These are phyloP conservation scores for Philereme vetulata DNA, from an alignment of 2,888 invertebrate species.

Conservation along the genomic window DNA sequence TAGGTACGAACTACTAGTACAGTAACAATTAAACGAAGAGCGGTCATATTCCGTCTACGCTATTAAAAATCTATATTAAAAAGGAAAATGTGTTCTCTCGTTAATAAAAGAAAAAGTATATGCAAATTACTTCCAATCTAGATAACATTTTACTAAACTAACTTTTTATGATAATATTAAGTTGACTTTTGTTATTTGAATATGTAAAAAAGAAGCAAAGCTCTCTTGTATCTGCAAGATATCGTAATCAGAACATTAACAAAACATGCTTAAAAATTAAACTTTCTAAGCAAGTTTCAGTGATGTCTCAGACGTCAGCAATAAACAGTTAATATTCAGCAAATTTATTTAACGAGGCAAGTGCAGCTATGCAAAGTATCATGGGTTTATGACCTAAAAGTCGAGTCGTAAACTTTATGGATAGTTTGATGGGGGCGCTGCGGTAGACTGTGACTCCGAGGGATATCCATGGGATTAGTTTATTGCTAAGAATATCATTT, in stretches of 20 bases:
- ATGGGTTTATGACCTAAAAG: conserved; percentile 21
- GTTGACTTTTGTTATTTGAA: no score
- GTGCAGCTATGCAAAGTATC: conserved; percentile 25
- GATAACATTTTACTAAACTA: no score
- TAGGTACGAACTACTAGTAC: conserved; percentile 48
- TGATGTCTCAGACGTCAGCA: conserved; percentile 5
- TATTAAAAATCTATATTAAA: conserved; percentile 16
- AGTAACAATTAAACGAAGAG: conserved; percentile 64
- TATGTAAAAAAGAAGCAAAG: no score
- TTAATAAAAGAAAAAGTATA: conserved; percentile 1
- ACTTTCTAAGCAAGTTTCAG: not conserved
- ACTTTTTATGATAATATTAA: no score
- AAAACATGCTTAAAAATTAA: not conserved
- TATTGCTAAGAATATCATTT: conserved; percentile 20
- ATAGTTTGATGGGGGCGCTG: conserved; percentile 11
- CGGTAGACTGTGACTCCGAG: conserved; percentile 1
- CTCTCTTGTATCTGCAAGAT: no score
- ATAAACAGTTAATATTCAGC: conserved; percentile 19
- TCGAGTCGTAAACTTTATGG: conserved; percentile 23
- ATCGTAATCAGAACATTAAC: no score
- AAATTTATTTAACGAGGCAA: conserved; percentile 18
- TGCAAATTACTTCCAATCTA: no score
- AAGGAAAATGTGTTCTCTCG: conserved; percentile 8
- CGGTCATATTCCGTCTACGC: conserved; percentile 54
- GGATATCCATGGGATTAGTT: conserved; percentile 13